These are phyloP conservation scores for Potorous gilbertii DNA, from an alignment of 2,797 vertebrate species.

Conservation along the genomic window DNA sequence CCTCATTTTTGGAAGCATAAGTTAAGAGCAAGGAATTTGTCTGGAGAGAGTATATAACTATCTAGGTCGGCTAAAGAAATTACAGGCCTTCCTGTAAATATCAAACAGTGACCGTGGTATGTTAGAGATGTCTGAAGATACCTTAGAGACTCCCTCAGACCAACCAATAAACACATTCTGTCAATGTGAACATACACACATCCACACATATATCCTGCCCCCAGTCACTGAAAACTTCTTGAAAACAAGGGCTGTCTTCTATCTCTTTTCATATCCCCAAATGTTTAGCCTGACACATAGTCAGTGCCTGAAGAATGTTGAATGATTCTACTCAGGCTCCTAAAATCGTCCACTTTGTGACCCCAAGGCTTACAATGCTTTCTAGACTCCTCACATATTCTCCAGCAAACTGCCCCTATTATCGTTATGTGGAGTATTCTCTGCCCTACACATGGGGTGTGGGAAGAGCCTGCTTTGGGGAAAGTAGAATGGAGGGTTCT, in stretches of 20 bases:
- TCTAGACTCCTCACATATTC: neutral
- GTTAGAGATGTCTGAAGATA: neutral
- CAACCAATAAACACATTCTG: neutral
- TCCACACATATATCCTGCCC: too few species aligned
- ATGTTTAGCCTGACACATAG: neutral
- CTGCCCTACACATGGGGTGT: neutral
- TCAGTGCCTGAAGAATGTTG: neutral
- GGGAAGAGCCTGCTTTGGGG: neutral
- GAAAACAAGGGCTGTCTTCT: neutral
- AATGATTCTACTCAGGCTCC: neutral
- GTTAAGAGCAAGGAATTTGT: neutral
- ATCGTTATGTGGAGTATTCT: neutral
- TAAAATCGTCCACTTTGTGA: neutral
- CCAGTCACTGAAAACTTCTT: neutral
- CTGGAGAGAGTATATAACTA: neutral
- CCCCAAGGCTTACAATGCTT: neutral
- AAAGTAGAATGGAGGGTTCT: neutral
- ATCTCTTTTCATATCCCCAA: neutral
- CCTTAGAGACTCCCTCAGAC: neutral
- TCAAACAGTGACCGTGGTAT: neutral
- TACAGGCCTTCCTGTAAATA: neutral
- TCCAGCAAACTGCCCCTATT: neutral
- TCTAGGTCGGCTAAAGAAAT: neutral
- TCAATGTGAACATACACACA: neutral
- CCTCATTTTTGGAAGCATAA: neutral